Conservation (phyloP, 1,140 invertebrate species). For the Conus ventricosus region DNA sequence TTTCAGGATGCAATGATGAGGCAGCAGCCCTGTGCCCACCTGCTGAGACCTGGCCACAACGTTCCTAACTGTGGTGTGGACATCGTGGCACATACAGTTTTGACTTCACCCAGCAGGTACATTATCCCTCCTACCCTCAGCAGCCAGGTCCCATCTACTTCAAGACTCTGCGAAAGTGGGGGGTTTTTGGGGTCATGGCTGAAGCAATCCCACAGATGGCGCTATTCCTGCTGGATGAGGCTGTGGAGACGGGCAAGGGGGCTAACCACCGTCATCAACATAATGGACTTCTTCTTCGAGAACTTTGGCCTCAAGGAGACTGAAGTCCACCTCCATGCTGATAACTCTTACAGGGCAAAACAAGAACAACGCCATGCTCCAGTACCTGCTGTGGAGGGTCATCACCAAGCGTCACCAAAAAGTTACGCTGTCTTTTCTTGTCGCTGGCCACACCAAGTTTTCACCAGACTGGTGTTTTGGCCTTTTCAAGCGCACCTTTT, state of each 20-base stretch:
- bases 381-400: slow-evolving; percentile 19
- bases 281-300: slow-evolving; percentile 46
- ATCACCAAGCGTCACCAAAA: background rate
- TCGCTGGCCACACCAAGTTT: slow-evolving; percentile 36
- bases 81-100: slow-evolving; percentile 34
- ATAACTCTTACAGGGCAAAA: slow-evolving; percentile 42
- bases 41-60: no score
- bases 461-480: slow-evolving; percentile 9
- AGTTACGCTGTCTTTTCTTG: slow-evolving; percentile 21
- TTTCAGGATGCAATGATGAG: no score
- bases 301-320: slow-evolving; percentile 45
- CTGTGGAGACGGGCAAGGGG: slow-evolving; percentile 36
- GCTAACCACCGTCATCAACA: slow-evolving; percentile 48
- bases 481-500: slow-evolving; percentile 16
- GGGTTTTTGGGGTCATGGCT: slow-evolving; percentile 51
- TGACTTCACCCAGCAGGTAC: slow-evolving; percentile 56
- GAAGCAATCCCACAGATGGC: slow-evolving; percentile 35
- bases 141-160: slow-evolving; percentile 59
- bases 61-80: background rate
- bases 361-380: slow-evolving; percentile 36
- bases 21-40: no score
- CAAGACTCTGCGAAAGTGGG: slow-evolving; percentile 54
- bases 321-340: slow-evolving; percentile 37
- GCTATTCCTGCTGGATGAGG: slow-evolving; percentile 56
- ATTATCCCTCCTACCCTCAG: slow-evolving; percentile 50